A percentile compares a stretch with the other conserved stretches of the same genome.
Conservation (phyloP, 2,888 invertebrate genomes). For the Hoplodrina blanda region DNA sequence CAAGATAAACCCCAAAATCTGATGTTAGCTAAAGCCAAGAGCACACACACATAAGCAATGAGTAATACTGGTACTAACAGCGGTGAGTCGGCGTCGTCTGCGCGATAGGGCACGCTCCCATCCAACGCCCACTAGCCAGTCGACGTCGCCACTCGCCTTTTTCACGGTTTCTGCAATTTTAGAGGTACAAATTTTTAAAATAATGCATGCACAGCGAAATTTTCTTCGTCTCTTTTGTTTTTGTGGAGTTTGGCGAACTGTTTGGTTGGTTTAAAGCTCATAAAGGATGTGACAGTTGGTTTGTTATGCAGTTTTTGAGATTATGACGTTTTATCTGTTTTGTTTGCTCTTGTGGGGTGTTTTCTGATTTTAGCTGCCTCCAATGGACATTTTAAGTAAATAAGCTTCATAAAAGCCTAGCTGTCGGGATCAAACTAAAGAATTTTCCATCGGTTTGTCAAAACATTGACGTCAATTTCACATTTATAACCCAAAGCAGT, state of each 20-base stretch:
- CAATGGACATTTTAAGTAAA: background rate
- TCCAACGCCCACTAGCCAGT: constrained; percentile 59
- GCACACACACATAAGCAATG: constrained; percentile 62
- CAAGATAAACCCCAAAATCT: constrained; percentile 55
- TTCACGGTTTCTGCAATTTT: constrained; percentile 70
- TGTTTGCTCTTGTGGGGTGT: constrained; percentile 5
- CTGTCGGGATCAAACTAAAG: background rate
- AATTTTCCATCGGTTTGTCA: background rate
- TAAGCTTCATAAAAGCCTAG: background rate
- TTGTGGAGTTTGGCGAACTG: constrained; percentile 44
- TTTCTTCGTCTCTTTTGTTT: constrained; percentile 53
- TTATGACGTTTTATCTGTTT: constrained; percentile 33
- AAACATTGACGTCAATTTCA: background rate
- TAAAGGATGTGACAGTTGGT: constrained; percentile 43
- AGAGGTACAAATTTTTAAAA: constrained; percentile 64
- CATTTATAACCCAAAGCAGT: background rate
- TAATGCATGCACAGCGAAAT: constrained; percentile 57
- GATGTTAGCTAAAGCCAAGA: constrained; percentile 50
- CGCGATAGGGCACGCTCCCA: constrained; percentile 74
- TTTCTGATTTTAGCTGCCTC: constrained; percentile 2
- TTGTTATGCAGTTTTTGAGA: constrained; percentile 34
- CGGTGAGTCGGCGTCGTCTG: constrained; percentile 65
- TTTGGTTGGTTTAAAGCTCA: constrained; percentile 45
- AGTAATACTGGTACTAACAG: constrained; percentile 65
- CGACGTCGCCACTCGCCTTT: constrained; percentile 60